A percentile compares a stretch with the other conserved stretches of the same genome.
Conservation (phyloP, 1,140 invertebrate species). For the Apis dorsata region DNA sequence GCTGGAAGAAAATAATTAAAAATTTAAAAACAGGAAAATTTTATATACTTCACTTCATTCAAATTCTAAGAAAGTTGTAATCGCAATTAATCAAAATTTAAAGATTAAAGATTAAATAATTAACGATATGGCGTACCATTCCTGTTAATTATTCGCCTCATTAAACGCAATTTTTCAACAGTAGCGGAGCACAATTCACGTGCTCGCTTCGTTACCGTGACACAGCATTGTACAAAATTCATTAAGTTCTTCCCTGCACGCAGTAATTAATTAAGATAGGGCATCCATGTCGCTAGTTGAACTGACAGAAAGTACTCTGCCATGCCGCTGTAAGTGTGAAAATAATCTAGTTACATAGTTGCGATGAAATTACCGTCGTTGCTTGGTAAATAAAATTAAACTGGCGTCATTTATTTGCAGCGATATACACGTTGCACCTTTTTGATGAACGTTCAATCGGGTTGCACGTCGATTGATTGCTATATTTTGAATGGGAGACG, state of each 20-base stretch:
- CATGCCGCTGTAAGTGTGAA: not conserved
- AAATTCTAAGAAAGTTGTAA: no score
- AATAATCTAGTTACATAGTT: conserved; percentile 41
- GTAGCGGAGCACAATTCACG: conserved; percentile 4
- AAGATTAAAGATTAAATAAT: not conserved
- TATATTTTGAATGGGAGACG: not conserved
- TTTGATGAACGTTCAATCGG: not conserved
- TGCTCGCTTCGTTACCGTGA: conserved; percentile 30
- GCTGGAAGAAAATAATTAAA: no score
- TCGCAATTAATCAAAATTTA: not conserved
- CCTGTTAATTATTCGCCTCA: conserved; percentile 28
- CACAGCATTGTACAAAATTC: conserved; percentile 38
- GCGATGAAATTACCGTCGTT: conserved; percentile 25
- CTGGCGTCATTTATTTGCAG: not conserved
- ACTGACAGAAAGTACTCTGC: conserved; percentile 27
- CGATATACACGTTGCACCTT: not conserved
- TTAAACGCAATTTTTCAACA: conserved; percentile 34
- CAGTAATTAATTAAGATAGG: conserved; percentile 51
- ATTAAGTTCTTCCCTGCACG: conserved; percentile 37
- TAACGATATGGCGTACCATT: not conserved
- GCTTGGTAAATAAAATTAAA: conserved; percentile 16
- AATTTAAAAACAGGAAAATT: no score
- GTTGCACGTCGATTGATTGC: not conserved
- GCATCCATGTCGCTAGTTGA: not conserved
- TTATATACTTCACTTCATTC: no score